A percentile compares a stretch with the other conserved stretches of the same genome.
Evolutionary conservation across 2,888 invertebrate species (phyloP).

Genomic region (Perdita meconis): DNA sequence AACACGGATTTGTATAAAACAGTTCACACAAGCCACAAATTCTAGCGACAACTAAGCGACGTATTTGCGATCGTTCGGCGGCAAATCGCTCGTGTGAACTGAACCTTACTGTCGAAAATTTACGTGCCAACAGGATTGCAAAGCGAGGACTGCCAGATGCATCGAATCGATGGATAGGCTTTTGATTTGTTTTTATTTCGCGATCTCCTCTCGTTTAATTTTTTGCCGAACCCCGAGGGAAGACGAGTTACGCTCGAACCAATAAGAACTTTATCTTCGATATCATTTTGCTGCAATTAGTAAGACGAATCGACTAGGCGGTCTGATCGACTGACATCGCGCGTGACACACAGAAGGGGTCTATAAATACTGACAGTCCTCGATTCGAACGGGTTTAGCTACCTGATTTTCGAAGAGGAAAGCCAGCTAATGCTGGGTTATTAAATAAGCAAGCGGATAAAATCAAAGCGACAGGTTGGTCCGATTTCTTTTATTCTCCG

Average conservation of each 20-base stretch:
- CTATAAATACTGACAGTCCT: conserved; percentile 13
- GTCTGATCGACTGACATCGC: conserved; percentile 3
- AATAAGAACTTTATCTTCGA: no score
- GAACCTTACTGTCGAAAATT: not conserved
- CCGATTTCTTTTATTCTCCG: conserved; percentile 28
- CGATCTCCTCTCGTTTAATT: no score
- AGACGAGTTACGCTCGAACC: no score
- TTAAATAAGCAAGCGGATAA: conserved; percentile 30
- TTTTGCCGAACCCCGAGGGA: no score
- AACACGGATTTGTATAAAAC: no score
- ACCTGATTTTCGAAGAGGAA: conserved; percentile 1
- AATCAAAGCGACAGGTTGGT: conserved; percentile 31
- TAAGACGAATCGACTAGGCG: not conserved
- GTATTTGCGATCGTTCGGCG: no score
- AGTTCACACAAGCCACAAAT: no score
- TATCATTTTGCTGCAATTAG: not conserved
- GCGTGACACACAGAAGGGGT: not conserved
- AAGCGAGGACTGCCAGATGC: no score
- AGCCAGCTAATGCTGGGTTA: conserved; percentile 12
- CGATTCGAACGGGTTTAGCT: conserved; percentile 2
- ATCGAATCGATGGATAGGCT: no score
- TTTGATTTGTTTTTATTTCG: no score
- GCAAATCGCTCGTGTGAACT: no score
- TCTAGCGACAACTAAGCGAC: no score
- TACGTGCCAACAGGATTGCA: not conserved